These are phyloP conservation scores for Blastobasis lacticolella DNA, from an alignment of 2,888 invertebrate genomes.

Conservation along the genomic window DNA sequence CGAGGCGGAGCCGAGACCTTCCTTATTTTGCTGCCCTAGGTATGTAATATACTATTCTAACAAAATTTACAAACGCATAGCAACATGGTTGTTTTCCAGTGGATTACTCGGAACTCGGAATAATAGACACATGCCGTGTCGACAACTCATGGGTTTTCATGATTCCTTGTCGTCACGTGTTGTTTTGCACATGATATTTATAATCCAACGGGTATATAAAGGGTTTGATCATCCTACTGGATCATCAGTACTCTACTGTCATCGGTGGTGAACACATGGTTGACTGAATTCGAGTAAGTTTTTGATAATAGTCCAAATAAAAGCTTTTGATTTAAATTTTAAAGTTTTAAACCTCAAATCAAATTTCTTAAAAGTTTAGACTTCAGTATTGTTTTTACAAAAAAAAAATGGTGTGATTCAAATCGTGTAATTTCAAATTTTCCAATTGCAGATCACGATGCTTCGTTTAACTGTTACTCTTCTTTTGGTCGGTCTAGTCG, in stretches of 20 bases:
- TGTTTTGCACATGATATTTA: not conserved
- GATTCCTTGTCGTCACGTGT: not conserved
- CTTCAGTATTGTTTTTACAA: not conserved
- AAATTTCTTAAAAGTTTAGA: not conserved
- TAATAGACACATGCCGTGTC: too few species aligned
- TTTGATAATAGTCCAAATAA: not conserved
- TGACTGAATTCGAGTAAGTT: not conserved
- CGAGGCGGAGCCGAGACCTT: too few species aligned
- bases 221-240: not conserved
- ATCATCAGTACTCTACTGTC: not conserved
- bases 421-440: not conserved
- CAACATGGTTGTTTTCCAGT: not conserved
- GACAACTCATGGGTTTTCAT: not conserved
- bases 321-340: not conserved
- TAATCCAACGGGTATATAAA: too few species aligned
- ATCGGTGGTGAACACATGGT: not conserved
- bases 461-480: not conserved
- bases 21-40: too few species aligned
- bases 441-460: not conserved
- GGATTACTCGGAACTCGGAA: not conserved
- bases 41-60: too few species aligned
- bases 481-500: not conserved
- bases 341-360: not conserved
- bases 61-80: too few species aligned
- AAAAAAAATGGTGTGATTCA: not conserved